These are phyloP conservation scores for Apantesis nais DNA, from an alignment of 2,888 invertebrate species.

Conservation along the genomic window DNA sequence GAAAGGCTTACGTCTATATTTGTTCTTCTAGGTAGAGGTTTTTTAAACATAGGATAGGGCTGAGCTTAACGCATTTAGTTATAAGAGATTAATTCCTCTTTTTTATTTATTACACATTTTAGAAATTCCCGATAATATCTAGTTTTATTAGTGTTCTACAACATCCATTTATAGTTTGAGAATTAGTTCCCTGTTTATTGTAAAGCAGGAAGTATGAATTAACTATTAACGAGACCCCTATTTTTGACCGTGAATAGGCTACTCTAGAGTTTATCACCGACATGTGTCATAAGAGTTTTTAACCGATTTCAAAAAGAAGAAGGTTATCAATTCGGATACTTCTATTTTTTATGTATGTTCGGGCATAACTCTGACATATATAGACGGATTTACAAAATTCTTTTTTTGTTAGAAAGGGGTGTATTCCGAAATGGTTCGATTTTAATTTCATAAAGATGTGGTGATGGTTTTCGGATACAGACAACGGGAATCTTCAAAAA, in stretches of 20 bases:
- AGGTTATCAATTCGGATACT: no score
- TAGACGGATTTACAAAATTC: no score
- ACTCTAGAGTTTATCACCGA: neutral
- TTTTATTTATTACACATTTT: neutral
- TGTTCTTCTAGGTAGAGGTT: neutral
- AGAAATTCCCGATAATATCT: neutral
- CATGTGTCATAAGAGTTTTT: no score
- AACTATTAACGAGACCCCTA: constrained; percentile 15
- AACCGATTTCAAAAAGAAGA: no score
- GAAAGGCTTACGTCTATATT: neutral
- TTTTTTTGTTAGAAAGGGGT: no score
- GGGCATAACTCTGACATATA: no score
- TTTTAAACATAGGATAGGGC: neutral
- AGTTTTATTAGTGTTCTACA: neutral
- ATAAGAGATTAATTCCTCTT: neutral
- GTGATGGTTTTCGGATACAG: no score
- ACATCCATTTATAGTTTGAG: constrained; percentile 1
- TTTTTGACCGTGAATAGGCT: constrained; percentile 4
- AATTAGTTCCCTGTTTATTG: constrained; percentile 15
- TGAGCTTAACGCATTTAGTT: neutral
- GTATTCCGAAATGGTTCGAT: no score
- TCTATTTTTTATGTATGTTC: no score
- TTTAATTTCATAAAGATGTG: no score
- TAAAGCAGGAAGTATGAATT: constrained; percentile 23
- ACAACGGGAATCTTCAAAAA: no score